Evolutionary conservation across 2,888 invertebrate genomes (phyloP), one percentile per base, ranked within the genome.

Genomic region (Patella pellucida): DNA sequence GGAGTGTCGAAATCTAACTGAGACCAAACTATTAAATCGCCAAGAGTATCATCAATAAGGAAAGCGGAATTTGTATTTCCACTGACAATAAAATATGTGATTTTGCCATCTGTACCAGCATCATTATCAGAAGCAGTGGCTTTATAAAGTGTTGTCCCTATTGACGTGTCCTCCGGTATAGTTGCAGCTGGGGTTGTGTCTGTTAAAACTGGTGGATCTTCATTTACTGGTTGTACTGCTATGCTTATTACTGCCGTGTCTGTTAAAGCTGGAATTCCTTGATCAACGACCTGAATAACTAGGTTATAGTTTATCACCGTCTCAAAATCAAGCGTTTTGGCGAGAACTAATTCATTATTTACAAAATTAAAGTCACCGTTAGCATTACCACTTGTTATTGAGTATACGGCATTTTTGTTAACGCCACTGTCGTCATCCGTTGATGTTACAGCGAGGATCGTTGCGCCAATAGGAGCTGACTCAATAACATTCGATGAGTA

Each of bases 401-500:
- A 74, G 52, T 82, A 82, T 12, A 70, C 72, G 2, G 83, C 68
- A 11, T 76, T 77, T 2, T 79, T 83, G 75, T 86, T 85, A 0
- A 73, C 67, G 14, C 82, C 85, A 4, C 78, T 81, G 68, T 87
- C 87, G 56, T 73, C 77, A 76, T 87, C 87, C 15, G 80, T 76
- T 0, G 83, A 84, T 11, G 76, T 79, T 11, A 87, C 74, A 14
- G 72, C 62, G 15, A 80, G 78, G 3, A 86, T 78, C 23, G 71
- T 75, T n/a, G 82, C 77, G 14, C 81, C 82, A 19, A 67, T 70
- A 1, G 95, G 94, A n/a, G 95, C 94, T 90, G 97, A 96, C 92
- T 98, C 98, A 85, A 94, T 94, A 80, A 97, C 94, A 91, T 96
- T 96, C 87, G 95, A 95, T 81, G 95, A 95, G 92, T 97, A 97